Conservation (phyloP, 2,888 invertebrate species). For the Euplexia lucipara region DNA sequence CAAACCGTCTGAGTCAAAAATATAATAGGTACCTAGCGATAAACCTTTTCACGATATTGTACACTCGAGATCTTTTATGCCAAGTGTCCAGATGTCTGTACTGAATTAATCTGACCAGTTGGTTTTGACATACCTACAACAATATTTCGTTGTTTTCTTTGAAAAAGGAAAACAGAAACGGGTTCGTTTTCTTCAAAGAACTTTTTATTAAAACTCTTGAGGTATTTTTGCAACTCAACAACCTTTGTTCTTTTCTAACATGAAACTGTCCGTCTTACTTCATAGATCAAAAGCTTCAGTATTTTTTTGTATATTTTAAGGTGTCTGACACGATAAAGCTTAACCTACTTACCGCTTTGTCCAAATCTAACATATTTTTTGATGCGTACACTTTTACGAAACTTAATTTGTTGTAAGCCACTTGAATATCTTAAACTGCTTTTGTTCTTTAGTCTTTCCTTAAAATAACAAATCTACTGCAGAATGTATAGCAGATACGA, state of each 20-base stretch:
- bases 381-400: conserved; percentile 4
- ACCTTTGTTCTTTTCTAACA: not conserved
- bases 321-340: not conserved
- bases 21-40: too few relatives aligned
- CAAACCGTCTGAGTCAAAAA: too few relatives aligned
- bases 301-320: not conserved
- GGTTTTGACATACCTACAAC: not conserved
- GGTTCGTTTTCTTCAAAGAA: not conserved
- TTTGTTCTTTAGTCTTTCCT: too few relatives aligned
- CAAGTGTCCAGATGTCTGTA: not conserved
- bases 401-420: not conserved
- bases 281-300: not conserved
- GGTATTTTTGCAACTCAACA: not conserved
- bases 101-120: not conserved
- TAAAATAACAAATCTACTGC: too few relatives aligned
- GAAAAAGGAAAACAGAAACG: not conserved
- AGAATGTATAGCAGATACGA: too few relatives aligned
- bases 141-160: not conserved
- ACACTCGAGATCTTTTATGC: not conserved
- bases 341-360: not conserved
- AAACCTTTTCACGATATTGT: conserved; percentile 2
- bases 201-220: conserved; percentile 3
- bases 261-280: not conserved
- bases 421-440: too few relatives aligned
- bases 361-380: not conserved